These are phyloP conservation scores for Agrotis ipsilon DNA, from an alignment of 2,888 invertebrate species.

Conservation along the genomic window DNA sequence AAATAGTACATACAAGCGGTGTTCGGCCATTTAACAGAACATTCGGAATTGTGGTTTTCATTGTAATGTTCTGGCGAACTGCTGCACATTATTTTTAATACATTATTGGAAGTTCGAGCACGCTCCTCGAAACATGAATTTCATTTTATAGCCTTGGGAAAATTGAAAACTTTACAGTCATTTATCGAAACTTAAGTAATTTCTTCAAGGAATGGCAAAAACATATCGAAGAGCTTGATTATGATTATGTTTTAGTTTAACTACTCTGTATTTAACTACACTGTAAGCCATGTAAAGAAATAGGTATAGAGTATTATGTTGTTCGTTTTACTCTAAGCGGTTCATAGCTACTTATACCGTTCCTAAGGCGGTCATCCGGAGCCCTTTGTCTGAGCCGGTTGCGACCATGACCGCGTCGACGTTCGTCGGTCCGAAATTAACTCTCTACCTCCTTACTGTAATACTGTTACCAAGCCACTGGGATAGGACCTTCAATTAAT, in stretches of 20 bases:
- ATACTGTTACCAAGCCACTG: slow-evolving; percentile 47
- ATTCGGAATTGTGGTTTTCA: slow-evolving; percentile 48
- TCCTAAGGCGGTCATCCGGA: slow-evolving; percentile 39
- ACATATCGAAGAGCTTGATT: neutral
- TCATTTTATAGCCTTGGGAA: slow-evolving; percentile 2
- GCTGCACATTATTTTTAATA: slow-evolving; percentile 19
- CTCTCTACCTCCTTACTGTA: slow-evolving; percentile 59
- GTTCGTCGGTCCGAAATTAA: slow-evolving; percentile 64
- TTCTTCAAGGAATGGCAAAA: neutral
- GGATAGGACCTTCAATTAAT: slow-evolving; percentile 50
- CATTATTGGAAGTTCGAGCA: neutral
- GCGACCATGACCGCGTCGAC: slow-evolving; percentile 68
- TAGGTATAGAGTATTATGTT: slow-evolving; percentile 21
- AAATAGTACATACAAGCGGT: slow-evolving; percentile 70
- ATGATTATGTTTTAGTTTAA: neutral
- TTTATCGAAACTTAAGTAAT: neutral
- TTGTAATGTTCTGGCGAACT: slow-evolving; percentile 32
- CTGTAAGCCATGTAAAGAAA: neutral
- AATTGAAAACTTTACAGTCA: neutral
- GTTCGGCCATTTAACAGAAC: slow-evolving; percentile 74
- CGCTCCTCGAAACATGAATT: neutral
- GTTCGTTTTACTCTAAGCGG: slow-evolving; percentile 35
- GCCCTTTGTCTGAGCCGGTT: slow-evolving; percentile 61
- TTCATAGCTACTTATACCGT: slow-evolving; percentile 40
- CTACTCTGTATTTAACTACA: neutral